Evolutionary conservation across 2,113 vertebrate species (phyloP).

Genomic region (Oplegnathus fasciatus): DNA sequence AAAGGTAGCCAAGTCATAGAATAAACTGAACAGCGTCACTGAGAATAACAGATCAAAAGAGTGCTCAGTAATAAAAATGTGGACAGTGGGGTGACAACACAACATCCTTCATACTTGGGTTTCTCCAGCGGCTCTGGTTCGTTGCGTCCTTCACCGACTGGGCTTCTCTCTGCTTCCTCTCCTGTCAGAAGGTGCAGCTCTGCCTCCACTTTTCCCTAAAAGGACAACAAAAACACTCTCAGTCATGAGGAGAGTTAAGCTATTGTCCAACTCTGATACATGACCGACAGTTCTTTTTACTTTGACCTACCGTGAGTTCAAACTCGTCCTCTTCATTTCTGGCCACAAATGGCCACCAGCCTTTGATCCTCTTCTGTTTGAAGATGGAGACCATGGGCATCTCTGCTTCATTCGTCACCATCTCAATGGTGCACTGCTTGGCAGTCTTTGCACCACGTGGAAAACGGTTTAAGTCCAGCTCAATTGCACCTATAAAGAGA

Average conservation of each 20-base stretch:
- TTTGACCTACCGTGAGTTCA: conserved; percentile 90
- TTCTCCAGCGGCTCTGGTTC: conserved; percentile 98
- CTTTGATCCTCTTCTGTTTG: conserved; percentile 98
- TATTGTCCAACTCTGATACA: not conserved
- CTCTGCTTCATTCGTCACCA: conserved; percentile 91
- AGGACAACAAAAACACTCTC: not conserved
- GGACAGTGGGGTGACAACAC: not conserved
- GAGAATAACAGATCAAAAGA: not conserved
- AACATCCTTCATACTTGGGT: conserved; percentile 91
- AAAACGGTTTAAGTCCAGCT: conserved; percentile 96
- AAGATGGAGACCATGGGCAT: conserved; percentile 97
- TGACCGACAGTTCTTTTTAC: not conserved
- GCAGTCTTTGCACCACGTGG: conserved; percentile 94
- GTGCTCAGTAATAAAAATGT: not conserved
- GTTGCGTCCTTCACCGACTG: conserved; percentile 93
- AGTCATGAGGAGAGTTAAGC: not conserved
- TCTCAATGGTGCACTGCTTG: conserved; percentile 95
- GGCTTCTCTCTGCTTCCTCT: conserved; percentile 96
- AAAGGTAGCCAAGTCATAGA: conserved; percentile 10
- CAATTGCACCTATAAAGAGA: conserved; percentile 89
- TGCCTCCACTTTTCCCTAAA: conserved; percentile 97
- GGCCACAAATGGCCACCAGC: conserved; percentile 98
- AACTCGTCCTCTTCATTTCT: conserved; percentile 95
- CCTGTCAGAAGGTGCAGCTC: conserved; percentile 95
- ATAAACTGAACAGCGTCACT: not conserved